Base-by-base conservation (phyloP, 2,888 invertebrate species). In the Yponomeuta malinellus region DNA sequence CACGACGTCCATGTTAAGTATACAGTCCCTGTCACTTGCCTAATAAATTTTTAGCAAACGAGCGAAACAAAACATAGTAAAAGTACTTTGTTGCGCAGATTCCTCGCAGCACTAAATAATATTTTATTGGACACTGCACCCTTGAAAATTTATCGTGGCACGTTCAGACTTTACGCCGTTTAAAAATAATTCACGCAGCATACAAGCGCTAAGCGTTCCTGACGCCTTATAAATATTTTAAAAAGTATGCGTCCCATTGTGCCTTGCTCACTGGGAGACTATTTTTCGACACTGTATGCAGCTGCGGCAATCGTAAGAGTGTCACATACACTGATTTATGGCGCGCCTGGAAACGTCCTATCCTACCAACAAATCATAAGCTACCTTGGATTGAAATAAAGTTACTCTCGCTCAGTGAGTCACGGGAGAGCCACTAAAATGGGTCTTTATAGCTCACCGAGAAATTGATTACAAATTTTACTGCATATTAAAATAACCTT, bases 401-500 rank as follows among this genome's bases (percentile, higher is more conserved):
- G 78, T 59, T 74, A 76, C 75, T 72, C 74, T 74, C 75, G 52
- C 78, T 77, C 81, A 81, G 82, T 87, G 85, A 86, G 85, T 88
- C 87, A 87, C 80, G 75, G 31, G 83, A 81, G 82, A 78, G 78
- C 78, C 79, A 83, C 85, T 85, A 84, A 88, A 87, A 83, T 76
- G 76, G 78, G 74, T 82, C 82, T 89, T 89, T 89, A 89, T 83
- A 79, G 81, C 84, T 82, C 75, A 76, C 82, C 87, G 86, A 86
- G 83, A 86, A 89, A 89, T 90, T 87, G 87, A 90, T 89, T 90
- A 86, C 78, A 84, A 86, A 87, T 88, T 89, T 90, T 88, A 90
- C 85, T 89, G 87, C 88, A 87, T 89, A 89, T 90, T 90, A 89
- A 89, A 89, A 83, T 88, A 88, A 87, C 87, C 85, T 88, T 86